Evolutionary conservation across 1,140 invertebrate genomes (phyloP), one percentile per base, ranked within the genome.

Genomic region (Diachasmimorpha longicaudata): DNA sequence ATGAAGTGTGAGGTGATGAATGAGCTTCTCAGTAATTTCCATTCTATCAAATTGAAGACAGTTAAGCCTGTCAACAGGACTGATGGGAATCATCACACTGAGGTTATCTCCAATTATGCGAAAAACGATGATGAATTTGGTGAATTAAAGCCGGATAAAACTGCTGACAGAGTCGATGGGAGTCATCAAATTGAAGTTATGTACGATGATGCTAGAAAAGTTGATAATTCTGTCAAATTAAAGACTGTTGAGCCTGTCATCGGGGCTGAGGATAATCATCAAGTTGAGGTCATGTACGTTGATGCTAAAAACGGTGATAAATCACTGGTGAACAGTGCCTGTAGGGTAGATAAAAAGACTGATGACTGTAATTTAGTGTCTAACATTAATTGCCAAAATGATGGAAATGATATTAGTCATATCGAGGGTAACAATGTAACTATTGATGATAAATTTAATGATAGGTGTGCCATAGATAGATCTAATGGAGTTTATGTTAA

Each of bases 391-490:
- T 23, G 37, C 46, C 36, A 39, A 16, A 72, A 16, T 72, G 5
- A 6, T 67, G 63, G 23, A 25, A 13, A 16, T 42, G 42, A 66
- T 58, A 63, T 55, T 55, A 58, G 69, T 70, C 52, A 42, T 42
- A 25, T 42, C 63, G 52, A 39, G 42, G 16, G 44, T 75, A 63
- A 63, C 42, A 4, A 75, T 21, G 10, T 75, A 70, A 71, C 11
- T 37, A 69, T 14, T 21, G 70, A 72, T 39, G 37, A 77, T 52
- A 55, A 55, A 46, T 68, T 39, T 67, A 52, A 68, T 68, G 81
- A 85, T 79, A 81, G 81, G 81, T 83, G 86, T 88, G 86, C 86
- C 86, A 87, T 87, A 87, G 82, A 69, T 83, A 84, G 79, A 44
- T 78, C 81, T 72, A 80, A 39, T 58, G 74, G 72, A 79, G 76